Percentiles rank a stretch among this genome's conserved stretches.
Conservation (phyloP, 2,797 vertebrate genomes). For the Channa striata region DNA sequence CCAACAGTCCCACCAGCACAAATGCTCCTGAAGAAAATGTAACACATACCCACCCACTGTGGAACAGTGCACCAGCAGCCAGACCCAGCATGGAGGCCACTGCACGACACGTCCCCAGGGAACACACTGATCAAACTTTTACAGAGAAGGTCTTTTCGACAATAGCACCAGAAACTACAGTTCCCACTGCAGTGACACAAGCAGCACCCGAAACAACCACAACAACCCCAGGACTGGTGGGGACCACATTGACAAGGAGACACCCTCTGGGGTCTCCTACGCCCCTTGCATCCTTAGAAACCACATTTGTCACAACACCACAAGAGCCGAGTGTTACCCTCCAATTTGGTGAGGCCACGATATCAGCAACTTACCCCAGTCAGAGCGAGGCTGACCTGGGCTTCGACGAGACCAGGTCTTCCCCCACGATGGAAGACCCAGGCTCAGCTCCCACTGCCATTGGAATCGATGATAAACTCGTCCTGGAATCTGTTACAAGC, state of each 20-base stretch:
- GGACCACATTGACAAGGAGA: constrained; percentile 39
- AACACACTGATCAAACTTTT: constrained; percentile 29
- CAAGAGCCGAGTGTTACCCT: constrained; percentile 18
- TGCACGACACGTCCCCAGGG: constrained; percentile 33
- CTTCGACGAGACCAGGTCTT: constrained; percentile 23
- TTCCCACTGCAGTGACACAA: constrained; percentile 59
- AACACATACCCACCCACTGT: constrained; percentile 53
- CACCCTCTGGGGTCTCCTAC: constrained; percentile 13
- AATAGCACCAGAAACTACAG: constrained; percentile 60
- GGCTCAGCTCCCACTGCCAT: constrained; percentile 33
- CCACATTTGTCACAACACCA: constrained; percentile 24
- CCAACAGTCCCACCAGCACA: constrained; percentile 61
- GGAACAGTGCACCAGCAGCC: constrained; percentile 26
- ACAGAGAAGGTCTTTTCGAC: constrained; percentile 43
- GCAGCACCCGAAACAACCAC: constrained; percentile 49
- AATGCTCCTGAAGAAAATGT: constrained; percentile 54
- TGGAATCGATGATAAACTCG: constrained; percentile 32
- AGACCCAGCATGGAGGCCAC: constrained; percentile 45
- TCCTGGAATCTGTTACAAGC: constrained; percentile 55
- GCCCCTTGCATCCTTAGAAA: constrained; percentile 29
- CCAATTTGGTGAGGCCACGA: constrained; percentile 21
- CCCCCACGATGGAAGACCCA: constrained; percentile 20
- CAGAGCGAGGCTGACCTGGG: constrained; percentile 16
- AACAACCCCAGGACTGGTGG: constrained; percentile 38
- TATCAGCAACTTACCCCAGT: constrained; percentile 20